Percentiles rank a stretch among this genome's conserved stretches.
These are phyloP conservation scores for Myiozetetes cayanensis DNA, from an alignment of 2,113 vertebrate genomes.

Conservation along the genomic window DNA sequence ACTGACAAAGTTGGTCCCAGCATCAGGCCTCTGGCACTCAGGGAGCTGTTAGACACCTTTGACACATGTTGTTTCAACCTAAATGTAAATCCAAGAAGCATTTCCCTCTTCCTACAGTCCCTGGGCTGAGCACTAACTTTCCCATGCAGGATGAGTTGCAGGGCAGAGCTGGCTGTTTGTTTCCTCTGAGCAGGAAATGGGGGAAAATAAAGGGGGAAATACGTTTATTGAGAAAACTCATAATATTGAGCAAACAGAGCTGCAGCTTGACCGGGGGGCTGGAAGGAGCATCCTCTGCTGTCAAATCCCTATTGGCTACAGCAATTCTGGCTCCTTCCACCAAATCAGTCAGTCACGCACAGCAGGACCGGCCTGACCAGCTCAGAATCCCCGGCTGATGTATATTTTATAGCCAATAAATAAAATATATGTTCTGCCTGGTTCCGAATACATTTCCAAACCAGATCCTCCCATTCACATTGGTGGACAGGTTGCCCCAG, in stretches of 20 bases:
- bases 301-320: neutral
- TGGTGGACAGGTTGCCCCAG: neutral
- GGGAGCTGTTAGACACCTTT: neutral
- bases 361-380: neutral
- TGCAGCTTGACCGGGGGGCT: neutral
- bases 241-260: neutral
- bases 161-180: neutral
- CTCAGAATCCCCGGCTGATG: neutral
- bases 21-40: neutral
- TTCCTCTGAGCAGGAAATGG: neutral
- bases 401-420: neutral
- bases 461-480: neutral
- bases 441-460: neutral
- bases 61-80: slow-evolving; percentile 7
- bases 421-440: neutral
- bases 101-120: neutral
- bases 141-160: neutral
- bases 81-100: slow-evolving; percentile 48
- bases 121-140: neutral
- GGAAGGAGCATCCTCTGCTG: neutral
- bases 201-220: neutral
- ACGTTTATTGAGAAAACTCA: rapidly evolving
- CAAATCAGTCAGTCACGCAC: neutral
- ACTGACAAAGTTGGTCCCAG: neutral
- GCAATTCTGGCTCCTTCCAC: neutral